phyloP scores from a whole-genome alignment of 2,113 vertebrate species.

The Myxocyprinus asiaticus region DNA sequence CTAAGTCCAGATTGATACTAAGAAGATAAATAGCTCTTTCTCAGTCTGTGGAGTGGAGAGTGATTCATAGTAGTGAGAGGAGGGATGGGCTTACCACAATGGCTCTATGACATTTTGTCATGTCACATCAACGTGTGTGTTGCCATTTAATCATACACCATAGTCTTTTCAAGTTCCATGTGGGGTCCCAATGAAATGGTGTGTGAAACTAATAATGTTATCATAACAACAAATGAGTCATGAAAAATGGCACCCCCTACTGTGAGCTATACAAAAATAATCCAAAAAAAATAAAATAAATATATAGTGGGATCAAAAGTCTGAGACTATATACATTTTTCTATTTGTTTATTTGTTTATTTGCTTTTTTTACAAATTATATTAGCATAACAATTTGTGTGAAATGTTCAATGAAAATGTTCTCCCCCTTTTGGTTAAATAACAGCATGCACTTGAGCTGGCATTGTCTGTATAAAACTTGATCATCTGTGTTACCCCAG shows the following conservation, averaged over 20 bases:
- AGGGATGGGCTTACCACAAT: constrained; percentile 21
- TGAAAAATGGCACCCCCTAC: background rate
- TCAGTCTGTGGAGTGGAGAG: constrained; percentile 58
- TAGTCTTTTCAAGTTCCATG: background rate
- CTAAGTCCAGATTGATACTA: constrained; percentile 83
- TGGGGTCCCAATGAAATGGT: background rate
- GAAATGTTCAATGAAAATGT: too few species aligned
- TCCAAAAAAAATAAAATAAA: too few species aligned
- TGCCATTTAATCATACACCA: background rate
- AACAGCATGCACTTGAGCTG: too few species aligned
- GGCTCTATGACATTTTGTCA: constrained; percentile 20
- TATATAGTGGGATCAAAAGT: too few species aligned
- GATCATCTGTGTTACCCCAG: too few species aligned
- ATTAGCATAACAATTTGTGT: too few species aligned
- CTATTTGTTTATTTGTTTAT: too few species aligned
- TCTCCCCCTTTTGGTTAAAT: too few species aligned
- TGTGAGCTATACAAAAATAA: too few species aligned
- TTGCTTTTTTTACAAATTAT: too few species aligned
- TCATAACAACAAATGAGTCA: background rate
- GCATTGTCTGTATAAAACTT: too few species aligned
- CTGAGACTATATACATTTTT: too few species aligned
- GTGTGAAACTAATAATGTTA: background rate
- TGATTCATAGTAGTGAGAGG: constrained; percentile 61
- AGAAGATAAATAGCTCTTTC: constrained; percentile 79
- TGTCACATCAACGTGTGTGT: constrained; percentile 17